These are phyloP conservation scores for Hemithea aestivaria DNA, from an alignment of 2,888 invertebrate species.

Conservation along the genomic window DNA sequence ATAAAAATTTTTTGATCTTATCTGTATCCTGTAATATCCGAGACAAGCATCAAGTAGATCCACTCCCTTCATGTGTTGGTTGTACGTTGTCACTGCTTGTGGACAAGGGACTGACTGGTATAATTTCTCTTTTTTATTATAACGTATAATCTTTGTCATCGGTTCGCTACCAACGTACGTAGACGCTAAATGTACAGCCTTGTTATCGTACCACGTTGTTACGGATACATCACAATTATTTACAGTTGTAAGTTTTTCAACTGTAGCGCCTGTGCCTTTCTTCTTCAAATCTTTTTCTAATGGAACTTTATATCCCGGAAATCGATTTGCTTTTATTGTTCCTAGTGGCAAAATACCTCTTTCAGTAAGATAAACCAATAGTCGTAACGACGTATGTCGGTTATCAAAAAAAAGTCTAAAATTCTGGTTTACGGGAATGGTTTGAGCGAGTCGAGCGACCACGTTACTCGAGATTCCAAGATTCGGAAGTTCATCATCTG, in stretches of 20 bases:
- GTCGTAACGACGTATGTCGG: conserved; percentile 1
- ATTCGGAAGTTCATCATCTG: background rate
- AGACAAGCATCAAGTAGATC: too few species aligned
- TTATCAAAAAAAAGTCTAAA: too few species aligned
- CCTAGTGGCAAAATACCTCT: conserved; percentile 9
- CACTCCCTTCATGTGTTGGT: too few species aligned
- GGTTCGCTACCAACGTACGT: conserved; percentile 14
- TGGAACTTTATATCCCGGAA: conserved; percentile 1
- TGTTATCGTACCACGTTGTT: conserved; percentile 16
- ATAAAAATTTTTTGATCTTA: too few species aligned
- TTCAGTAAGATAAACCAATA: conserved; percentile 2
- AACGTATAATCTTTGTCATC: too few species aligned
- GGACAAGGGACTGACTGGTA: conserved; percentile 1
- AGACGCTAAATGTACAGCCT: conserved; percentile 13
- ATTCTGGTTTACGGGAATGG: conserved; percentile 8
- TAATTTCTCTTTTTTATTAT: conserved; percentile 1
- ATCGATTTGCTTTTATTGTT: conserved; percentile 8
- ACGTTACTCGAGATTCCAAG: conserved; percentile 6
- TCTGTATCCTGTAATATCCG: too few species aligned
- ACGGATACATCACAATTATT: conserved; percentile 6
- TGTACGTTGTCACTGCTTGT: too few species aligned
- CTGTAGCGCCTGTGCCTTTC: conserved; percentile 6
- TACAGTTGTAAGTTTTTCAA: conserved; percentile 7
- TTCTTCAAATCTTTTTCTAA: conserved; percentile 6
- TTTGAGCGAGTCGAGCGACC: conserved; percentile 5